These are phyloP conservation scores for Oreochromis tanganicae DNA, from an alignment of 2,113 vertebrate species.

Conservation along the genomic window DNA sequence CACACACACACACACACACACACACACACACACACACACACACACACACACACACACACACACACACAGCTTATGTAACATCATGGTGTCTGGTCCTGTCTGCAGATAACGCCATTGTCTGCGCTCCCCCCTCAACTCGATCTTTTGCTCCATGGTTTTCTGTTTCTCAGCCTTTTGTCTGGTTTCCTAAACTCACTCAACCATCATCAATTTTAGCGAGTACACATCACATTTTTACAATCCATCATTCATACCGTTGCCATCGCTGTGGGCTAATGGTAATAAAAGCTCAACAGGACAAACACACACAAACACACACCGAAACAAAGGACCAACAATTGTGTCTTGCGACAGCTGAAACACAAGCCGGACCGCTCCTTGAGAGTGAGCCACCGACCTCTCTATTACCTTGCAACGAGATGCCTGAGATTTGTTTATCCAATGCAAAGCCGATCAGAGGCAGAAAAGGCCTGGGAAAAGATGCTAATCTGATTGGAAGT, in stretches of 20 bases:
- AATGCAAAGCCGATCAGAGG: background rate
- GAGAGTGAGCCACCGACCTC: background rate
- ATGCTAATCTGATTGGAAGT: background rate
- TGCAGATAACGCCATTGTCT: slow-evolving; percentile 32
- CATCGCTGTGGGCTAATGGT: background rate
- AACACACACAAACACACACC: background rate
- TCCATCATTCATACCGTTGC: background rate
- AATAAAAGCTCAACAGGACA: background rate
- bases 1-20: background rate
- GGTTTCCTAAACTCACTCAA: background rate
- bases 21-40: background rate
- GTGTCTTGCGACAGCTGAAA: slow-evolving; percentile 1
- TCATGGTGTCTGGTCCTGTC: slow-evolving; percentile 8
- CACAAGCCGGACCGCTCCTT: background rate
- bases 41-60: background rate
- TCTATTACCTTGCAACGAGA: slow-evolving; percentile 12
- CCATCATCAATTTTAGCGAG: background rate
- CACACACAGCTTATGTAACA: slow-evolving; percentile 22
- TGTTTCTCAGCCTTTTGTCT: background rate
- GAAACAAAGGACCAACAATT: background rate
- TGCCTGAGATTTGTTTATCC: slow-evolving; percentile 19
- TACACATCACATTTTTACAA: background rate
- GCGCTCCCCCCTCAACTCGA: background rate
- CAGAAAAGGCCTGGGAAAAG: background rate
- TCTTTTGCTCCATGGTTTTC: background rate